Evolutionary conservation across 2,888 invertebrate species (phyloP), one percentile per base, ranked within the genome.

Genomic region (Galeopsomyia nigrocyanea): DNA sequence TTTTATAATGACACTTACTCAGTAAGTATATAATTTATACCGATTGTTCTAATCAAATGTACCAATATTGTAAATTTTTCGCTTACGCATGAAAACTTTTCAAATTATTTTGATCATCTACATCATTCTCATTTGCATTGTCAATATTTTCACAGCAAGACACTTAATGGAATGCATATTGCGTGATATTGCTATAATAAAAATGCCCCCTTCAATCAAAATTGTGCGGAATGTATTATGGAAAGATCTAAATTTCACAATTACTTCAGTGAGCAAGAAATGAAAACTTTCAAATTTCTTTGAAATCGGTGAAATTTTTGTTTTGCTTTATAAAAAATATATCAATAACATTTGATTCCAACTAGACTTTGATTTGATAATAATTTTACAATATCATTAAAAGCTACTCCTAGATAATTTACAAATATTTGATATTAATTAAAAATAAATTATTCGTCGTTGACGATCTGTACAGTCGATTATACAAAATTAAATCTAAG

Each of bases 401-500:
- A 67, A 57, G 57, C 63, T 68, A 67, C 49, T 17, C 53, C 50
- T 49, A 62, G 22, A 60, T 65, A n/a, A 49, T 56, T 71, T 71
- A 66, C 6, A 51, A 62, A 57, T 62, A 66, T 31, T 60, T 21
- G 14, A 67, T 69, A 65, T 67, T 50, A 66, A 31, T 50, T 66
- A 67, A 51, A 26, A 72, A 72, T 72, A 70, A 75, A 71, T 77
- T 68, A 76, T 65, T 68, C 72, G 70, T 64, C 74, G 51, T 63
- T 63, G 70, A 81, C 78, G 78, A 80, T 82, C 79, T 82, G 80
- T 84, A 82, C 82, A 81, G 75, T 78, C 78, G 80, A 81, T 80
- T 58, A 81, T 84, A 82, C 74, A 82, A 85, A 86, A 84, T 82
- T 86, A 84, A 82, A 82, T 74, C 83, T 85, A 86, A 83, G 85